Base-by-base conservation (phyloP, 2,113 vertebrate species). In the Periophthalmus modestus region DNA sequence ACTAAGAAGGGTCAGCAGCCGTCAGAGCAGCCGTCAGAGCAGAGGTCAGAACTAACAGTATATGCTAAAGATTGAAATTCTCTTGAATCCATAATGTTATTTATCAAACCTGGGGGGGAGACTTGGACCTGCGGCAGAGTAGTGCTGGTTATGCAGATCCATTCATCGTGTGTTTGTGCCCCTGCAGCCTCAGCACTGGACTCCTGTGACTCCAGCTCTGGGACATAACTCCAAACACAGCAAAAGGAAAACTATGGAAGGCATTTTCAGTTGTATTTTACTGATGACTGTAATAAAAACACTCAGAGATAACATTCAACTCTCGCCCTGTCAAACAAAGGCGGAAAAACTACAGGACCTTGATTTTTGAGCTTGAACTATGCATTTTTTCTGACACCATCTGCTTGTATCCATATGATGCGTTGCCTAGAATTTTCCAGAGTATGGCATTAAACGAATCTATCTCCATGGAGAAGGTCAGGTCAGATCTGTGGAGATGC, bases 71-170 rank as follows among this genome's bases (percentile, higher is more conserved):
- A 55, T 55, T n/a, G 9, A 21, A 21, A 55, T 55, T 55, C 54
- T 21, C 54, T 18, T 10, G 57, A 63, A 72, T 68, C 69, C 75
- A 68, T 74, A 75, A 74, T 72, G 61, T 73, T 75, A 72, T 78
- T 71, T 16, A 59, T 50, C 72, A 39, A 76, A 75, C 61, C 68
- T 15, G 73, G 66, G 73, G 54, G 48, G 15, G 18, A 33, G 23
- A 16, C 14, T 18, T 33, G 15, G 58, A 33, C 58, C 24, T 66
- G 72, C 59, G 68, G 73, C 36, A 55, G 73, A 71, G 75, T 66
- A 61, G 52, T 33, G 14, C 67, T 63, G 74, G 23, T 61, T 33
- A 28, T 61, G 58, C 21, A 28, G 58, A 23, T 61, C 58, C 58
- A 24, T 61, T 61, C 24, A 24, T 61, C 5, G 58, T 57, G 21